Evolutionary conservation across 1,140 invertebrate genomes (phyloP), one percentile per base, ranked within the genome.

Genomic region (Oryzaephilus surinamensis): DNA sequence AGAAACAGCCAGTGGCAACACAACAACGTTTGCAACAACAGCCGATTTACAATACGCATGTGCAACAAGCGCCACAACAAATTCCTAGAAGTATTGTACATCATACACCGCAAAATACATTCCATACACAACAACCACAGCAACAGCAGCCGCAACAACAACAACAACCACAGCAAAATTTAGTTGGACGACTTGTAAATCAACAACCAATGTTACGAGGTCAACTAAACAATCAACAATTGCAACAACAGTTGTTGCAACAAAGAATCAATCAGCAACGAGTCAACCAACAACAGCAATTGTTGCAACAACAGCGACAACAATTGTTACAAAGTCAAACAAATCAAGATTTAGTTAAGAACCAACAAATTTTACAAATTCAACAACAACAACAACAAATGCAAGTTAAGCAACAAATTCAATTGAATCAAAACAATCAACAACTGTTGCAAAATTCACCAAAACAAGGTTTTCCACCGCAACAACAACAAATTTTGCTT

Each of bases 301-400:
- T 30, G 31, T 47, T 34, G 29, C 45, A 32, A 46, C 43, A 24
- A 26, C 51, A 42, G 21, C 15, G 30, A 12, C 32, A 48, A 43
- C 54, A 55, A 26, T 29, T 36, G 10, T 43, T 53, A 29, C 52
- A 45, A 19, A 33, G 46, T 19, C 51, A 41, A 27, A 43, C 38
- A 32, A 41, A 44, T 16, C 37, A 49, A 21, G 32, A 43, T n/a
- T 13, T 36, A 55, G 15, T 43, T 48, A 30, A 52, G 46, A 55
- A 43, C 57, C 59, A 60, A 33, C 48, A 39, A 60, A 46, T n/a
- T n/a, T 41, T 56, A 43, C 55, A 64, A 42, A 39, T 56, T 4
- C 62, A 64, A 24, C 60, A 64, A 41, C 55, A 64, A 20, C 53
- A 48, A 43, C 41, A 45, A 15, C 43, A 49, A 24, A 17, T 21